Evolutionary conservation across 2,113 vertebrate species (phyloP).

Genomic region (Dunckerocampus dactyliophorus): DNA sequence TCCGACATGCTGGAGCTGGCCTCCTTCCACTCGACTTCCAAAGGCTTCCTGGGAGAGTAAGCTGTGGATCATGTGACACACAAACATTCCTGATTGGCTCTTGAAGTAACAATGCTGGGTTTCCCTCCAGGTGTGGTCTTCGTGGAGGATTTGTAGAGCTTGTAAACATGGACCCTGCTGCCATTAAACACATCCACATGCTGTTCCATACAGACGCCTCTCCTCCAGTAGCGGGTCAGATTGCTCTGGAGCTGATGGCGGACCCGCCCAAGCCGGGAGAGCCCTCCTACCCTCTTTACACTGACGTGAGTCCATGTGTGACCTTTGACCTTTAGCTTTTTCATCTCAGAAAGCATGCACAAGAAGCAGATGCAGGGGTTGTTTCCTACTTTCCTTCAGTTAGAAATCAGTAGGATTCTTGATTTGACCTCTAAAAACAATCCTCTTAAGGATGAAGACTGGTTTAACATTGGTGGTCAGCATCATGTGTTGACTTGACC

Average conservation of each 20-base stretch:
- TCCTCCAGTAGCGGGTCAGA: constrained; percentile 52
- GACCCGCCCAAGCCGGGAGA: constrained; percentile 69
- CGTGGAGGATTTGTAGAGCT: constrained; percentile 75
- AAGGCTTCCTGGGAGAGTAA: constrained; percentile 72
- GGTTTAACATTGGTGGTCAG: no score
- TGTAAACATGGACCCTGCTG: constrained; percentile 65
- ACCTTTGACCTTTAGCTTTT: no score
- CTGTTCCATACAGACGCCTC: constrained; percentile 6
- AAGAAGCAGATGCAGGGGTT: no score
- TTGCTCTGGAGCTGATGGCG: constrained; percentile 66
- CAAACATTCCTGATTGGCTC: neutral
- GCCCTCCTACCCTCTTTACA: constrained; percentile 60
- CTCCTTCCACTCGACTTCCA: constrained; percentile 75
- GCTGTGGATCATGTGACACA: constrained; percentile 12
- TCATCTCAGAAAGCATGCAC: no score
- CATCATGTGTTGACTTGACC: no score
- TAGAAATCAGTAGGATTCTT: no score
- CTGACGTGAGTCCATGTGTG: constrained; percentile 28
- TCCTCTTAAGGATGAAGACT: no score
- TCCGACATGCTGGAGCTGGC: constrained; percentile 66
- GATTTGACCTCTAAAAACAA: no score
- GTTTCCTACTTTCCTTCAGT: no score
- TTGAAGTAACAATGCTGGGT: neutral
- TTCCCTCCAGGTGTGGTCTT: constrained; percentile 65
- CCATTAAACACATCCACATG: constrained; percentile 25